phyloP scores from a whole-genome alignment of 1,140 invertebrate species.

The Dreissena rostriformis region DNA sequence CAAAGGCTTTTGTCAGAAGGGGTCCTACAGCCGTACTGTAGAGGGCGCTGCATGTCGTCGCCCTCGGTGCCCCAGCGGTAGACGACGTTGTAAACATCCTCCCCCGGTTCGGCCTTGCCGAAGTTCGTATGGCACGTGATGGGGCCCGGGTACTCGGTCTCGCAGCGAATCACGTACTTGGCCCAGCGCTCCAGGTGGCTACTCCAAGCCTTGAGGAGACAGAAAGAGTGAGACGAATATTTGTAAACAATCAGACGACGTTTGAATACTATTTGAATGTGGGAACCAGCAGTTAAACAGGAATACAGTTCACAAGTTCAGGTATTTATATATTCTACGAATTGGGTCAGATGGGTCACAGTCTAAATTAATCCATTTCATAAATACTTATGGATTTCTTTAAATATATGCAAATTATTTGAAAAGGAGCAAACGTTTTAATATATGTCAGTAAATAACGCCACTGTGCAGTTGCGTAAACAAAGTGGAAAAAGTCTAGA shows the following conservation, averaged over 20 bases:
- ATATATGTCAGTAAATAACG: neutral
- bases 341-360: too few species aligned
- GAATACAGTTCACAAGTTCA: too few species aligned
- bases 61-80: constrained; percentile 57
- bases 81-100: constrained; percentile 50
- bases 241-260: too few species aligned
- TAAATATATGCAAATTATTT: too few species aligned
- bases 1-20: constrained; percentile 50
- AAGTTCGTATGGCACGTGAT: constrained; percentile 59
- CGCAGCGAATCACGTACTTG: constrained; percentile 60
- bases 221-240: too few species aligned
- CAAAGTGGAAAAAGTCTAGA: too few species aligned
- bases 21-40: constrained; percentile 55
- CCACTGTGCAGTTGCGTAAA: neutral
- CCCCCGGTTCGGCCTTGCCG: constrained; percentile 42
- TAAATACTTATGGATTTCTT: too few species aligned
- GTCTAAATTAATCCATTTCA: too few species aligned
- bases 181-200: constrained; percentile 56
- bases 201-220: constrained; percentile 55
- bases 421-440: too few species aligned
- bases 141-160: constrained; percentile 59
- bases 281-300: too few species aligned
- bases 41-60: constrained; percentile 10
- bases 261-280: too few species aligned
- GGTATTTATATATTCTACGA: too few species aligned